Base-by-base conservation (phyloP, 2,888 invertebrate genomes). In the Carpatolechia fugitivella region DNA sequence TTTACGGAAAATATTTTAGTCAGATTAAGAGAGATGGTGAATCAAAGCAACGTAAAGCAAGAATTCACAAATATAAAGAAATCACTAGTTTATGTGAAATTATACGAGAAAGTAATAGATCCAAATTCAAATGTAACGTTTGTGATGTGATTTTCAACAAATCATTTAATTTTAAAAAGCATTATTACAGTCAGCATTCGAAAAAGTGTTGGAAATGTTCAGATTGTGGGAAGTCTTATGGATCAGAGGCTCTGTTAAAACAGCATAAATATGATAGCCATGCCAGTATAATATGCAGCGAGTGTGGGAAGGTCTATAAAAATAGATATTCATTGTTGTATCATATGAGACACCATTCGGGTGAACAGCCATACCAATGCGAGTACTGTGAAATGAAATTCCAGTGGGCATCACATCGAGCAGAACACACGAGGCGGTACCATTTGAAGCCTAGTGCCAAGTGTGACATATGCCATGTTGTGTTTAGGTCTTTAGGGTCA, bases 101-200 rank as follows among this genome's bases (percentile, higher is more conserved):
- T 4, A 36, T 54, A 11, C n/a, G 35, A 47, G 52, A 57, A 3
- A 24, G 47, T 6, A 41, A 11, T 3, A 47, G 41, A 29, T 41
- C 57, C 3, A 52, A 35, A 36, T 57, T 47, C 20, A 52, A 55
- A 30, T 57, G 57, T 14, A 57, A 55, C 30, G 54, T 20, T 16
- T 41, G 40, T 18, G 10, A 20, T 6, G 47, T 6, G 16, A 14
- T 24, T 3, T 55, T 52, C 29, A 55, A n/a, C 2, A 57, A 49
- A 41, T 40, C 48, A 30, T 57, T 52, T 41, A 57, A 57, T 36
- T 48, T 54, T 8, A 57, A 57, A 30, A 57, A 57, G 40, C 57
- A 57, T 55, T 57, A 48, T 20, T 57, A 55, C 13, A 57, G 57
- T 30, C 54, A 55, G 16, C 57, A 57, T 14, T 38, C 52, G 6